phyloP scores from a whole-genome alignment of 2,797 vertebrate genomes.

The Sebastes wilsoni region DNA sequence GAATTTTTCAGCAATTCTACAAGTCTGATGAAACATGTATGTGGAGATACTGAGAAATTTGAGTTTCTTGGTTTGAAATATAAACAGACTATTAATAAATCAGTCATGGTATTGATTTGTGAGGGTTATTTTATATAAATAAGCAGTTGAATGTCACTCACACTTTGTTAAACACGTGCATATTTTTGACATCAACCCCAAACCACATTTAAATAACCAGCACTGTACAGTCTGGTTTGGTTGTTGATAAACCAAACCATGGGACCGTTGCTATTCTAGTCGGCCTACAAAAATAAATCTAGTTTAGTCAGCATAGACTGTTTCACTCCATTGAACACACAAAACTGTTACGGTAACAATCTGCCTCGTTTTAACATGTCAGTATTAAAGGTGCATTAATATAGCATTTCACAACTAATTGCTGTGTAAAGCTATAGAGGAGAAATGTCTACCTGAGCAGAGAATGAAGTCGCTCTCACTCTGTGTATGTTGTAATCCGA shows the following conservation, averaged over 20 bases:
- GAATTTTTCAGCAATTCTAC: background rate
- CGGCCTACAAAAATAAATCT: slow-evolving; percentile 1
- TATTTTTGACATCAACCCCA: slow-evolving; percentile 15
- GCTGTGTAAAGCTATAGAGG: no score
- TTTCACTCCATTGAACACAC: slow-evolving; percentile 19
- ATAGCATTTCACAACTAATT: no score
- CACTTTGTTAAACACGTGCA: background rate
- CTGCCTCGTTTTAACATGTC: background rate
- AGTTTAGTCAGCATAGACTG: slow-evolving; percentile 2
- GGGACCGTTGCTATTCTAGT: background rate
- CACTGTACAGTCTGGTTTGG: background rate
- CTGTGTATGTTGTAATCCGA: no score
- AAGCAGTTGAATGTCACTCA: background rate
- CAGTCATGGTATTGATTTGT: background rate
- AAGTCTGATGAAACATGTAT: background rate
- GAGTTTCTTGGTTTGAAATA: background rate
- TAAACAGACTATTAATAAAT: no score
- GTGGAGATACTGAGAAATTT: background rate
- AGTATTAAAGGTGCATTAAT: background rate
- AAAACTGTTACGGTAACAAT: background rate
- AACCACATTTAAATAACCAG: slow-evolving; percentile 47
- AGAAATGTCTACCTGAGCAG: no score
- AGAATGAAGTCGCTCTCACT: no score
- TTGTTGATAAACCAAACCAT: background rate
- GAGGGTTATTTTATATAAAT: background rate